A percentile compares a stretch with the other conserved stretches of the same genome.
These are phyloP conservation scores for Clarias platycephalus DNA, from an alignment of 2,797 vertebrate species.

Conservation along the genomic window DNA sequence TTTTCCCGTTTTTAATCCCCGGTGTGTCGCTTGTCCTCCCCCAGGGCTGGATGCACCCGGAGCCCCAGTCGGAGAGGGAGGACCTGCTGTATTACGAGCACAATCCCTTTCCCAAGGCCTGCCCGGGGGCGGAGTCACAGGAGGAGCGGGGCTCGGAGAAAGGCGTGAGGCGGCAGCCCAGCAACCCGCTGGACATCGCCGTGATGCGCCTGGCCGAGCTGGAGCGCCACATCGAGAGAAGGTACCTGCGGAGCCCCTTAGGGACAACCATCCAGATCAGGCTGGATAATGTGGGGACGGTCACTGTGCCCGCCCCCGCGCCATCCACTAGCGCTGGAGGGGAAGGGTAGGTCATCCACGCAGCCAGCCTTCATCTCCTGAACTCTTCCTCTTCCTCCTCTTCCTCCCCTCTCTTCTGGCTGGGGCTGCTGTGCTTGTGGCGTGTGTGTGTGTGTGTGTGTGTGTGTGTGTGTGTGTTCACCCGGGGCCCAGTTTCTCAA, in stretches of 20 bases:
- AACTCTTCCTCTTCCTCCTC: constrained; percentile 13
- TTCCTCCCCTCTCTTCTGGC: constrained; percentile 60
- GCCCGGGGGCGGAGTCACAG: constrained; percentile 71
- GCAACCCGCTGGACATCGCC: constrained; percentile 99
- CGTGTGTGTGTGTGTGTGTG: constrained; percentile 28
- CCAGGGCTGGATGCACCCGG: constrained; percentile 95
- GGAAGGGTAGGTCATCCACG: constrained; percentile 99
- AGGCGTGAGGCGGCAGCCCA: constrained; percentile 87
- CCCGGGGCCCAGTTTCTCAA: constrained; percentile 34
- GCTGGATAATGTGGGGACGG: constrained; percentile 99
- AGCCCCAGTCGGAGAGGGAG: constrained; percentile 94
- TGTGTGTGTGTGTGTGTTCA: constrained; percentile 43
- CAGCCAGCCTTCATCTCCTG: constrained; percentile 57
- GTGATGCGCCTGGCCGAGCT: constrained; percentile 98
- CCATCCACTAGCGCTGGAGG: constrained; percentile 99
- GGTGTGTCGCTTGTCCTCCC: background rate
- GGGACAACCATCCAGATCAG: constrained; percentile 99
- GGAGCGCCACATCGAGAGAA: constrained; percentile 99
- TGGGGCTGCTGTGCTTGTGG: constrained; percentile 66
- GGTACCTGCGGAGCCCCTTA: constrained; percentile 99
- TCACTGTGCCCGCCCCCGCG: constrained; percentile 99
- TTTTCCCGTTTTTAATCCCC: background rate
- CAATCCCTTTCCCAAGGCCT: constrained; percentile 80
- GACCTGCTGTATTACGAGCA: constrained; percentile 98
- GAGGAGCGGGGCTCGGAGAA: constrained; percentile 82